Conservation (phyloP, 1,140 invertebrate species). For the Tyrophagus putrescentiae region DNA sequence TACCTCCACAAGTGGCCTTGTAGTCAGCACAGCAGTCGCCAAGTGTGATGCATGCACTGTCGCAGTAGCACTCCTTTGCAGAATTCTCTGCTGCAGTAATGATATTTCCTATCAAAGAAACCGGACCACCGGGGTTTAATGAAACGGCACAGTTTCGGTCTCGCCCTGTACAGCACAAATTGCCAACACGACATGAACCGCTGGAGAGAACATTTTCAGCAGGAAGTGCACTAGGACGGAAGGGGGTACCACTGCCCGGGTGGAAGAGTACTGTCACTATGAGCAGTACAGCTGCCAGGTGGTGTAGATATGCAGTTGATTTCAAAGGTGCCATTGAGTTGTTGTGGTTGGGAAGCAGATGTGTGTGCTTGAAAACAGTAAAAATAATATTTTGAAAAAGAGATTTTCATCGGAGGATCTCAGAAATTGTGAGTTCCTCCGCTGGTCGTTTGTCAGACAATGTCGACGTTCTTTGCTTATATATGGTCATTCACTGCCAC, state of each 20-base stretch:
- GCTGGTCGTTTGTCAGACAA: no score
- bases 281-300: not conserved
- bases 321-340: not conserved
- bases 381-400: no score
- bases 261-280: not conserved
- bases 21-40: constrained; percentile 72
- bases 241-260: not conserved
- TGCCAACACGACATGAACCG: constrained; percentile 26
- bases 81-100: not conserved
- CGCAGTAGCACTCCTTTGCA: constrained; percentile 67
- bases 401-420: no score
- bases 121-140: constrained; percentile 46
- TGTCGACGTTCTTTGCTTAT: no score
- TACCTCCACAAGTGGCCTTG: constrained; percentile 67
- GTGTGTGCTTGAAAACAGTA: no score
- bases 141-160: constrained; percentile 74
- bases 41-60: constrained; percentile 67
- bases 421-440: no score
- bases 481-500: no score
- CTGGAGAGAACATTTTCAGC: not conserved
- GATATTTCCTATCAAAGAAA: constrained; percentile 18
- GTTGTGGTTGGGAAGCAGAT: not conserved
- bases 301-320: not conserved
- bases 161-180: constrained; percentile 43
- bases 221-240: not conserved